These are phyloP conservation scores for Crax fasciolata DNA, from an alignment of 2,797 vertebrate genomes.

Conservation along the genomic window DNA sequence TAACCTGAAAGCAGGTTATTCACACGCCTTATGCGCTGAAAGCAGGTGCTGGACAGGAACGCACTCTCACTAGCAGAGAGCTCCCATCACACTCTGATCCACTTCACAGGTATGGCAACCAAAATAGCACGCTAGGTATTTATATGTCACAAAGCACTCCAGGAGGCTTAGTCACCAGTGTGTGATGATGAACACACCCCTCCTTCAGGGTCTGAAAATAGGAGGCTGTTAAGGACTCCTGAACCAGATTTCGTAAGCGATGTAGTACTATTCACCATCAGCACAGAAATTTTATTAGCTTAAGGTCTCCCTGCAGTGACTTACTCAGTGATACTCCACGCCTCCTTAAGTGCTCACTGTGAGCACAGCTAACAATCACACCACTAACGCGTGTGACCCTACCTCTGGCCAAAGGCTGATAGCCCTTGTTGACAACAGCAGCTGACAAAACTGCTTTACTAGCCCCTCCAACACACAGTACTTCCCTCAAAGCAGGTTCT, in stretches of 20 bases:
- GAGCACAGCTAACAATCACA: conserved; percentile 34
- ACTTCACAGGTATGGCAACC: conserved; percentile 20
- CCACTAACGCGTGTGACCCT: neutral
- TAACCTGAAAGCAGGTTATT: too few relatives aligned
- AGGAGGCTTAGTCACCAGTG: conserved; percentile 15
- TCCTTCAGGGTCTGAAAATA: conserved; percentile 4
- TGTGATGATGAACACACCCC: neutral
- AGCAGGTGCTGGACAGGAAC: neutral
- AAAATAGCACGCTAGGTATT: conserved; percentile 36
- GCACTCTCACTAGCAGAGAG: neutral
- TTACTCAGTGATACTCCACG: neutral
- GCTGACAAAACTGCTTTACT: neutral
- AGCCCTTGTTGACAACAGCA: neutral
- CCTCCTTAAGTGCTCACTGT: neutral
- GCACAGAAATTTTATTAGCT: neutral
- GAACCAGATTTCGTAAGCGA: neutral
- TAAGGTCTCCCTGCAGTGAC: neutral
- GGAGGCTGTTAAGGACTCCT: neutral
- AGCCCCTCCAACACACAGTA: neutral
- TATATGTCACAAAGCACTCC: conserved; percentile 37
- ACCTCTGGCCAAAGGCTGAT: neutral
- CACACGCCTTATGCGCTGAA: too few relatives aligned
- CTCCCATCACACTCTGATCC: neutral
- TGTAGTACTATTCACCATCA: neutral
- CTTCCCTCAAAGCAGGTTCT: neutral